These are phyloP conservation scores for Scyliorhinus canicula DNA, from an alignment of 2,797 vertebrate species.

Conservation along the genomic window DNA sequence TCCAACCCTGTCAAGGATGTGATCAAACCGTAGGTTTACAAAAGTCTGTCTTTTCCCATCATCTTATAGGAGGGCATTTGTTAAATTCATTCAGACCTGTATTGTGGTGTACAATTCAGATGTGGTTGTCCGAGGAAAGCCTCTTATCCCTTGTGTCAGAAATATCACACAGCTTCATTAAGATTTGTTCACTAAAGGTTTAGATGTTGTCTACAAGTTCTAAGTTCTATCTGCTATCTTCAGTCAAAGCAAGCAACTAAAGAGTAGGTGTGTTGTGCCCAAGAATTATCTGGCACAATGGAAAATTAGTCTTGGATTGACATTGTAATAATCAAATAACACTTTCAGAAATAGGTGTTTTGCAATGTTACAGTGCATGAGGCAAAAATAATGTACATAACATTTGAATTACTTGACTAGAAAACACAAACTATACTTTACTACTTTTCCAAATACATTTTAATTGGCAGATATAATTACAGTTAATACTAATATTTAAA, in stretches of 20 bases:
- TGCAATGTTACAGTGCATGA: not conserved
- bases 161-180: slow-evolving; percentile 58
- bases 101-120: slow-evolving; percentile 52
- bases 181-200: slow-evolving; percentile 61
- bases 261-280: slow-evolving; percentile 49
- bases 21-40: slow-evolving; percentile 71
- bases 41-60: slow-evolving; percentile 55
- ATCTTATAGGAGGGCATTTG: slow-evolving; percentile 65
- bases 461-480: not conserved
- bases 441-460: not conserved
- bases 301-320: slow-evolving; percentile 62
- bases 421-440: not conserved
- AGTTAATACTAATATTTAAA: not conserved
- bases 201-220: slow-evolving; percentile 49
- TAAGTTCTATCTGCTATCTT: slow-evolving; percentile 49
- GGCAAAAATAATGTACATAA: not conserved
- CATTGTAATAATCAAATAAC: slow-evolving; percentile 57
- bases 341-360: slow-evolving; percentile 43
- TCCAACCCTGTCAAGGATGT: slow-evolving; percentile 77
- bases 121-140: slow-evolving; percentile 50
- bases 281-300: slow-evolving; percentile 65
- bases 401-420: not conserved
- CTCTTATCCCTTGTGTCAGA: slow-evolving; percentile 62
- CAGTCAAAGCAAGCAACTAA: slow-evolving; percentile 45
- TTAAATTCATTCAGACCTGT: slow-evolving; percentile 52